Conservation (phyloP, 2,113 vertebrate species). For the Lathamus discolor region DNA sequence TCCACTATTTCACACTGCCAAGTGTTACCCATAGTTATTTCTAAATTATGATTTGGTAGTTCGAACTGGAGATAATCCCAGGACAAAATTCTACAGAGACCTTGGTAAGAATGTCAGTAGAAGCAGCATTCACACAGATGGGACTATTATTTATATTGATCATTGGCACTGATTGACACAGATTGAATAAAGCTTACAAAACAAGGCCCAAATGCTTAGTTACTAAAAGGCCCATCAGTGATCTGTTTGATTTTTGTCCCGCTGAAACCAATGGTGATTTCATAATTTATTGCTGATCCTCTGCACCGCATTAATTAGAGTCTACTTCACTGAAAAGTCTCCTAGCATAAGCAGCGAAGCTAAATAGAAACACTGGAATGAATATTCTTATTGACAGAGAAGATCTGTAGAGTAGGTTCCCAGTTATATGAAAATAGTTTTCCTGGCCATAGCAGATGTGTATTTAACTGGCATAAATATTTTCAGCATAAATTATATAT, state of each 20-base stretch:
- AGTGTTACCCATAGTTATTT: slow-evolving; percentile 31
- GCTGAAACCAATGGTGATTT: neutral
- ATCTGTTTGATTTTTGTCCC: neutral
- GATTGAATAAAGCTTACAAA: neutral
- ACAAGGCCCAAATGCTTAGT: neutral
- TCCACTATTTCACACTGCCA: slow-evolving; percentile 17
- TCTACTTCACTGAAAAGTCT: neutral
- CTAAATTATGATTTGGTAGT: neutral
- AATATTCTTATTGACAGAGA: neutral
- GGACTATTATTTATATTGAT: neutral
- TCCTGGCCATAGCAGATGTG: neutral
- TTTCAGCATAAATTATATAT: neutral
- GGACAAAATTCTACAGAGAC: neutral
- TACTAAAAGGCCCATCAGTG: neutral
- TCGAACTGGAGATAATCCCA: neutral
- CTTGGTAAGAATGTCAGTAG: neutral
- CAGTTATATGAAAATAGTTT: neutral
- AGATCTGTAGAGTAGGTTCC: neutral
- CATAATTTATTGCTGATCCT: neutral
- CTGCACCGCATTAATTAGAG: neutral
- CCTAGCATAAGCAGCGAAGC: neutral
- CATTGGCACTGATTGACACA: neutral
- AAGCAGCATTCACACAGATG: neutral
- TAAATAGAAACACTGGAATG: neutral
- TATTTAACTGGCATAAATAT: neutral